Conservation (phyloP, 2,113 vertebrate genomes). For the Lepus europaeus region DNA sequence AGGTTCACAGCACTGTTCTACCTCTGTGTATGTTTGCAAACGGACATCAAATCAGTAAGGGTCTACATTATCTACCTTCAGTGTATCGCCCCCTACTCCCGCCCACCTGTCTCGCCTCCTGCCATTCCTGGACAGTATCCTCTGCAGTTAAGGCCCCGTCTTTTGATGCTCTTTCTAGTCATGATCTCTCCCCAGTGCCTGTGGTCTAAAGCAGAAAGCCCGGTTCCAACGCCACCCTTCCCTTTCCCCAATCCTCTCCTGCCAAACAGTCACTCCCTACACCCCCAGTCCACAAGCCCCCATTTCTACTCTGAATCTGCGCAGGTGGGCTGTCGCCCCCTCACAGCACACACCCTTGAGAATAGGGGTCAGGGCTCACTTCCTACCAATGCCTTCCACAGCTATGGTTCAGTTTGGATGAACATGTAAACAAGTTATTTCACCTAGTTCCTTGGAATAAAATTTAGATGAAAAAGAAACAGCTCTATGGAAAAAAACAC, state of each 20-base stretch:
- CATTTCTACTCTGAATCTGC: background rate
- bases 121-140: background rate
- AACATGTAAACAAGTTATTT: background rate
- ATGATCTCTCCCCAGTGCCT: background rate
- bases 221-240: background rate
- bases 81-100: background rate
- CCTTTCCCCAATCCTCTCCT: background rate
- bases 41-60: background rate
- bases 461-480: background rate
- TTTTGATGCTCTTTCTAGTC: background rate
- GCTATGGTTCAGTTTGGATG: background rate
- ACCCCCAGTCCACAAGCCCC: background rate
- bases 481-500: background rate
- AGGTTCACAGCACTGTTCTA: background rate
- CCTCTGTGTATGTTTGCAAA: background rate
- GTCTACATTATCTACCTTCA: background rate
- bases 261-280: background rate
- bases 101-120: background rate
- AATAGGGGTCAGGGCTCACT: background rate
- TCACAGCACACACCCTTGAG: background rate
- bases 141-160: background rate
- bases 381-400: slow-evolving; percentile 1
- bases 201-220: background rate
- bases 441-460: background rate
- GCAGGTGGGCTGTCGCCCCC: background rate